Evolutionary conservation across 2,888 invertebrate genomes (phyloP).

Genomic region (Brachylomia viminalis): DNA sequence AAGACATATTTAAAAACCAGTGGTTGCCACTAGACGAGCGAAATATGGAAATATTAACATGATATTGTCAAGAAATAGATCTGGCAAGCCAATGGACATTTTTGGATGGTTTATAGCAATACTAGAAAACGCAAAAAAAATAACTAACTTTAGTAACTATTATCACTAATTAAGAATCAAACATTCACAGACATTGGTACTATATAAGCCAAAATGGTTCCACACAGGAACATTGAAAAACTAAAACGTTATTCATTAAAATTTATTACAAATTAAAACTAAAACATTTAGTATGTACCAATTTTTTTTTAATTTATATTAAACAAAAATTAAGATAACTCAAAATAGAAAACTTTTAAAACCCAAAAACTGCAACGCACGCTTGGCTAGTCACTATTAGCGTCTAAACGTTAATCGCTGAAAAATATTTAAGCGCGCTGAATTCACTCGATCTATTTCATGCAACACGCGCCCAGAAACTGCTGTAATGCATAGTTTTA

Average conservation of each 20-base stretch:
- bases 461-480: conserved; percentile 48
- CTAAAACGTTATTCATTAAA: background rate
- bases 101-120: too few species aligned
- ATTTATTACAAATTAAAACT: too few species aligned
- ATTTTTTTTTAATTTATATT: too few species aligned
- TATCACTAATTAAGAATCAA: too few species aligned
- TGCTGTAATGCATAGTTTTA: conserved; percentile 35
- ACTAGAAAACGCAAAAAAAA: too few species aligned
- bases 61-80: too few species aligned
- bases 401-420: conserved; percentile 20
- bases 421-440: conserved; percentile 44
- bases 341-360: background rate
- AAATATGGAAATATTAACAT: too few species aligned
- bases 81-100: too few species aligned
- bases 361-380: background rate
- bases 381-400: conserved; percentile 14
- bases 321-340: too few species aligned
- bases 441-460: conserved; percentile 46
- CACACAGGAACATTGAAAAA: background rate
- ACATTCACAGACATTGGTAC: background rate
- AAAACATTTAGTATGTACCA: background rate
- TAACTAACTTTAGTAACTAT: too few species aligned
- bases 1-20: too few species aligned
- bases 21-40: too few species aligned
- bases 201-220: background rate